Evolutionary conservation across 2,888 invertebrate species (phyloP), one percentile per base, ranked within the genome.

Genomic region (Augiades crinisus): DNA sequence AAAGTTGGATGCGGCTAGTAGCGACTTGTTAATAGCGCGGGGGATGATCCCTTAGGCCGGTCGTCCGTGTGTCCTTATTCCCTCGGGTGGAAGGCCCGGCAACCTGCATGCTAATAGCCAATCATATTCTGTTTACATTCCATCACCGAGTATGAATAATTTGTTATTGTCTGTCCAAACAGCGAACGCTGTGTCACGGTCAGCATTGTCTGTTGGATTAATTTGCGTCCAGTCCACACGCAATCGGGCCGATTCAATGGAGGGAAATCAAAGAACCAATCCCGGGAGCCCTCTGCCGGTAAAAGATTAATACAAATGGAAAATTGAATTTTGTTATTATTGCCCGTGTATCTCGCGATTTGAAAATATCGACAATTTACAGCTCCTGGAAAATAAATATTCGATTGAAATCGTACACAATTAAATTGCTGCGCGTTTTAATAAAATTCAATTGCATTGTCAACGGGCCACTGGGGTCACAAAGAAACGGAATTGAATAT

Each of bases 101-200:
- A 72, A 79, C 81, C 80, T 68, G 72, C 82, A 84, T 83, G 83
- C 76, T 87, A 86, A 88, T 85, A 87, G 79, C 87, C 89, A 89
- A 89, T 89, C 88, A 89, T 86, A 85, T 86, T 87, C 84, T 89
- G 89, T 89, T 88, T 89, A 87, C 87, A 88, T 89, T 89, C 83
- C 88, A 89, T 89, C 88, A 82, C 70, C 68, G 81, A 77, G 81
- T 81, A 87, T 89, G 89, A 88, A 89, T 89, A 87, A 89, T 89
- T 87, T 84, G 87, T 83, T 88, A 86, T 87, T 85, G 86, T 87
- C 85, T 82, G 73, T 62, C 75, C 80, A 85, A 86, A 87, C 81
- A 84, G 70, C 67, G 70, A 63, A 62, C 59, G 60, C 63, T 66
- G 70, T 78, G 81, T 81, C 80, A 81, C 75, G 80, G 76, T 75